These are phyloP conservation scores for Abscondita cerata DNA, from an alignment of 2,888 invertebrate genomes.

Conservation along the genomic window DNA sequence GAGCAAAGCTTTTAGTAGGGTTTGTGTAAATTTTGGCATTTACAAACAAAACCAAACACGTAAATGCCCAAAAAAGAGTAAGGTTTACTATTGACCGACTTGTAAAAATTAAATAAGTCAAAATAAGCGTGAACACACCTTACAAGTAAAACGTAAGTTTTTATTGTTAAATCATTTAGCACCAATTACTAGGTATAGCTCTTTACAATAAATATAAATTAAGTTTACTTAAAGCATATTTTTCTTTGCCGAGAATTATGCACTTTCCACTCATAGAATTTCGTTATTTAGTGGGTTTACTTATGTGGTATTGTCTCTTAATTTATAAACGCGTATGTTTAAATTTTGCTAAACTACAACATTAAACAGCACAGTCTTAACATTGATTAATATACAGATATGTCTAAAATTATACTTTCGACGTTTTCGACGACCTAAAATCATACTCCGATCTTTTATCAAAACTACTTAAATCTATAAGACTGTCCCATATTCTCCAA, in stretches of 20 bases:
- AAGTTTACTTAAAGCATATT: no score
- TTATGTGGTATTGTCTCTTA: slow-evolving; percentile 22
- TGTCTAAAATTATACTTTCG: slow-evolving; percentile 35
- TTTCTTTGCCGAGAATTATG: no score
- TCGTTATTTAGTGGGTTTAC: no score
- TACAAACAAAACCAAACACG: no score
- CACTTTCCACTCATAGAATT: no score
- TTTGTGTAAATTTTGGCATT: no score
- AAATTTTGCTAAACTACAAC: slow-evolving; percentile 23
- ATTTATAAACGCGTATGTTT: slow-evolving; percentile 14
- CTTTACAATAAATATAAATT: not conserved
- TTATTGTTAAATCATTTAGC: not conserved
- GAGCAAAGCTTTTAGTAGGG: no score
- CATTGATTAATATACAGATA: slow-evolving; percentile 42
- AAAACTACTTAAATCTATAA: slow-evolving; percentile 20
- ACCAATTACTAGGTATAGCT: not conserved
- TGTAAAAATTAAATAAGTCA: no score
- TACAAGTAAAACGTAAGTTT: no score
- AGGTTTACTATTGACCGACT: no score
- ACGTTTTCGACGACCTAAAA: slow-evolving; percentile 16
- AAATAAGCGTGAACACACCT: no score
- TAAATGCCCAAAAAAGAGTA: no score
- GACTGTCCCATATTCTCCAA: slow-evolving; percentile 15
- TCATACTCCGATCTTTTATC: slow-evolving; percentile 15
- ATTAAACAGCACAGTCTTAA: slow-evolving; percentile 40